Evolutionary conservation across 2,888 invertebrate species (phyloP).

Genomic region (Lypha dubia): DNA sequence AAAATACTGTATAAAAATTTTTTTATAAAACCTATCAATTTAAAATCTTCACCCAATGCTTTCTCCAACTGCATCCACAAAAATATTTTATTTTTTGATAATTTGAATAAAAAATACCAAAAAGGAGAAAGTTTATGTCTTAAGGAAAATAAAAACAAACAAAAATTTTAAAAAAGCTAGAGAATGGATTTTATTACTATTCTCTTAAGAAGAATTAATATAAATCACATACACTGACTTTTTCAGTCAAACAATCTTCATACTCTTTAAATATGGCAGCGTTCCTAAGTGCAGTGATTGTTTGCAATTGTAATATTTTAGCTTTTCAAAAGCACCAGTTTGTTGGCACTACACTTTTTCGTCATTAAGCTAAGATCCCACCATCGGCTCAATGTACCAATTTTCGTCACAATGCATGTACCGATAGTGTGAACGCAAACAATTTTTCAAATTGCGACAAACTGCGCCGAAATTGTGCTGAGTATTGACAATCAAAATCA

Average conservation of each 20-base stretch:
- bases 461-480: too few species aligned
- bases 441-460: too few species aligned
- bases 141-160: slow-evolving; percentile 12
- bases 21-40: slow-evolving; percentile 62
- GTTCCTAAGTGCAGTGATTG: too few species aligned
- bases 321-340: too few species aligned
- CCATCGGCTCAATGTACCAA: too few species aligned
- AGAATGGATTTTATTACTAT: neutral
- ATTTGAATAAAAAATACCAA: neutral
- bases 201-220: slow-evolving; percentile 1
- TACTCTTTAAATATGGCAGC: slow-evolving; percentile 3
- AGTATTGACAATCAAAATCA: too few species aligned
- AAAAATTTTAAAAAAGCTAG: neutral
- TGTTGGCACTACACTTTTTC: too few species aligned
- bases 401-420: too few species aligned
- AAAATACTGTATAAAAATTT: slow-evolving; percentile 39
- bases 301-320: too few species aligned
- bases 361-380: too few species aligned
- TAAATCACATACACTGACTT: slow-evolving; percentile 3
- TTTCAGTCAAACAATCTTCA: neutral
- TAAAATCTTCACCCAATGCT: slow-evolving; percentile 57
- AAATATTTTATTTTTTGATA: neutral
- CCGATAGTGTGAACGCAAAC: too few species aligned
- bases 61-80: neutral
- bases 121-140: neutral